Evolutionary conservation across 1,140 invertebrate genomes (phyloP).

Genomic region (Dolichoris vasculosae): DNA sequence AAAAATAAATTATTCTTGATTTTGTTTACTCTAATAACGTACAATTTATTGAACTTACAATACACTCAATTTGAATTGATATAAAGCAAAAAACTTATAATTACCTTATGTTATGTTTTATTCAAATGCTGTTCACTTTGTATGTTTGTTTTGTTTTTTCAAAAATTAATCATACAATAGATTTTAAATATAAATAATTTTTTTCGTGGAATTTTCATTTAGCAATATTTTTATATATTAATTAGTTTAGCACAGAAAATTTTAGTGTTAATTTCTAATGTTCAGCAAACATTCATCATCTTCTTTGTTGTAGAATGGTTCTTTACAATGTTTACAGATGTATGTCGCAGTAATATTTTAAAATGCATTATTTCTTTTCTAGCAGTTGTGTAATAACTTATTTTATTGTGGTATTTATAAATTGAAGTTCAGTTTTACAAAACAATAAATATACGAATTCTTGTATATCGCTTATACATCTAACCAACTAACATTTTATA

Average conservation of each 20-base stretch:
- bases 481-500: slow-evolving; percentile 61
- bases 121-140: slow-evolving; percentile 31
- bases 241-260: slow-evolving; percentile 63
- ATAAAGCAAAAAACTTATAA: slow-evolving; percentile 49
- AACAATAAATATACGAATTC: slow-evolving; percentile 53
- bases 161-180: neutral
- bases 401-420: slow-evolving; percentile 37
- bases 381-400: slow-evolving; percentile 25
- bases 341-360: neutral
- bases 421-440: slow-evolving; percentile 36
- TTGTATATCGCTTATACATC: slow-evolving; percentile 54
- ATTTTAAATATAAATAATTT: slow-evolving; percentile 29
- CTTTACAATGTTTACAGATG: slow-evolving; percentile 19
- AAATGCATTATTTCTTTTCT: slow-evolving; percentile 26
- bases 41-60: slow-evolving; percentile 53
- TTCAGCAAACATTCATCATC: slow-evolving; percentile 54
- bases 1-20: slow-evolving; percentile 15
- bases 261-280: slow-evolving; percentile 54
- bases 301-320: slow-evolving; percentile 34
- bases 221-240: slow-evolving; percentile 58
- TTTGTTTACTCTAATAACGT: slow-evolving; percentile 44
- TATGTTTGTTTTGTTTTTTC: neutral
- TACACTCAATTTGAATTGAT: slow-evolving; percentile 49
- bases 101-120: slow-evolving; percentile 12
- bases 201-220: slow-evolving; percentile 64